Base-by-base conservation (phyloP, 2,113 vertebrate species). In the Aepyceros melampus region DNA sequence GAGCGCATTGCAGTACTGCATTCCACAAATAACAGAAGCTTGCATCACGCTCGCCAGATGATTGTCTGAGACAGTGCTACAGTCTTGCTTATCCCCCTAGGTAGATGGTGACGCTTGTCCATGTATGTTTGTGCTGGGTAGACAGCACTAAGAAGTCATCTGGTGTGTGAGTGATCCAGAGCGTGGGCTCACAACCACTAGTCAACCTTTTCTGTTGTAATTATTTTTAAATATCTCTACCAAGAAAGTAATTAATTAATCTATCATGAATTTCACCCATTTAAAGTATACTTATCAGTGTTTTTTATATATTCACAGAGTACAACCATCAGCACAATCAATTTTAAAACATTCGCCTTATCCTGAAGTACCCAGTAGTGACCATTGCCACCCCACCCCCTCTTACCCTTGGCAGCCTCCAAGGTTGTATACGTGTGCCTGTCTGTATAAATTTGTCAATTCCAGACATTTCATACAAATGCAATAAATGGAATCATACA, bases 11-110 rank as follows among this genome's bases (percentile, higher is more conserved):
- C 51, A 62, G 84, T 23, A 16, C 84, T 81, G 25, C 79, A 29
- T 78, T 97, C 90, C 83, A 92, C 27, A 87, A 93, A 95, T 89
- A 95, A 40, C 67, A 89, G 1, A 95, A 62, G 58, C 58, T 74
- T 89, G 31, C 33, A 36, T 82, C 74, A 15, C 45, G 33, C 81
- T 71, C 87, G 13, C 83, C 76, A 88, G 58, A 31, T 84, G 88
- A 81, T 62, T 87, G 49, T 87, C 43, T 81, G 67, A 92, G 71
- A 33, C 89, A 47, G 9, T 53, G n/a, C 64, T 76, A 0, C 43
- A 7, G 83, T 89, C 86, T 71, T 94, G 83, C 43, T 60, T 25
- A 31, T 40, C 25, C 17, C 47, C 40, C 11, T 56, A 84, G 56
- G 58, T 71, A 17, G 16, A 79, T 81, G 53, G 81, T 76, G 27